A percentile compares a stretch with the other conserved stretches of the same genome.
Evolutionary conservation across 1,140 invertebrate genomes (phyloP).

Genomic region (Streblospio benedicti): DNA sequence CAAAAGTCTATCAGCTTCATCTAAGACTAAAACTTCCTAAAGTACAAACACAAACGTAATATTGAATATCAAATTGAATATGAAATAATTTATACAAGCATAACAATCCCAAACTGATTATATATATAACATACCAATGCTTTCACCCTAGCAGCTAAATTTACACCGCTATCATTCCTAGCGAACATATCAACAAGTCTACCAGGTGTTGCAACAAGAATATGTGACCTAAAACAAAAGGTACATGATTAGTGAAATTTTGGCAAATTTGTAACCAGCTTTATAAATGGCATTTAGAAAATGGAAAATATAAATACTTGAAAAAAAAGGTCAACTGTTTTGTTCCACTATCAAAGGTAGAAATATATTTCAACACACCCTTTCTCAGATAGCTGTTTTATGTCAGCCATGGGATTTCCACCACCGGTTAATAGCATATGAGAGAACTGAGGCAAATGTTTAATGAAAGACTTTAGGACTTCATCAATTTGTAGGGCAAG

Average conservation of each 20-base stretch:
- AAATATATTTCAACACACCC: slow-evolving; percentile 47
- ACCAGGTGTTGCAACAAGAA: slow-evolving; percentile 85
- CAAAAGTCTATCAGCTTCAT: slow-evolving; percentile 91
- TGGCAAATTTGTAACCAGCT: neutral
- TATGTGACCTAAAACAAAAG: slow-evolving; percentile 55
- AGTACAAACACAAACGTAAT: slow-evolving; percentile 41
- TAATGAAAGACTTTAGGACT: slow-evolving; percentile 60
- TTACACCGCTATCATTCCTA: slow-evolving; percentile 52
- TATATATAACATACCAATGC: slow-evolving; percentile 54
- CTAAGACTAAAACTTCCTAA: slow-evolving; percentile 80
- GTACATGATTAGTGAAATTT: neutral
- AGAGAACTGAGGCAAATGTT: slow-evolving; percentile 43
- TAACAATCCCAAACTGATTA: neutral
- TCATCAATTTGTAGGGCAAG: slow-evolving; percentile 79
- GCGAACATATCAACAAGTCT: slow-evolving; percentile 77
- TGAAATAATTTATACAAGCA: neutral
- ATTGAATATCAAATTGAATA: slow-evolving; percentile 16
- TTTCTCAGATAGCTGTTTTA: slow-evolving; percentile 57
- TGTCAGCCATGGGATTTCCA: slow-evolving; percentile 59
- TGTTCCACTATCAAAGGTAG: neutral
- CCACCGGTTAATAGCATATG: slow-evolving; percentile 71
- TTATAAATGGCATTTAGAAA: neutral
- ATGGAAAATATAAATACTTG: neutral
- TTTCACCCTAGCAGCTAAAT: slow-evolving; percentile 61
- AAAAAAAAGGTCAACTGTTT: neutral